Conservation (phyloP, 1,140 invertebrate genomes). For the Delia radicum region DNA sequence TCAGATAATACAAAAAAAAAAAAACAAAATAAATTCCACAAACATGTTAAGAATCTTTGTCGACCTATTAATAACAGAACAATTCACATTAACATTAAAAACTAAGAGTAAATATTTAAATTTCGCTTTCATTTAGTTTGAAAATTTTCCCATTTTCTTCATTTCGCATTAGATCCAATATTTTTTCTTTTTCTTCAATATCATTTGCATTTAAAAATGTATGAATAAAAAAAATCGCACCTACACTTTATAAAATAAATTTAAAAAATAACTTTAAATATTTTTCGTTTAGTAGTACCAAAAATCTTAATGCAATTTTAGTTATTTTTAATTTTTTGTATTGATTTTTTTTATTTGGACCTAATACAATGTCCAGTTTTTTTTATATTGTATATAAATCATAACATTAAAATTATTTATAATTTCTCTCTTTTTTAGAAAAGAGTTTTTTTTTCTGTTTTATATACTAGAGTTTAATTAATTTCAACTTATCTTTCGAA, state of each 20-base stretch:
- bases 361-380: neutral
- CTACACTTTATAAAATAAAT: neutral
- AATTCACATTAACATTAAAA: no score
- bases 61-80: no score
- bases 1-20: no score
- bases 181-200: neutral
- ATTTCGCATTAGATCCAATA: no score
- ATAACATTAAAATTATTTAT: neutral
- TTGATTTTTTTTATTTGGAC: neutral
- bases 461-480: neutral
- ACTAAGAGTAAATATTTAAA: no score
- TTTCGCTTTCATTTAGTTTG: no score
- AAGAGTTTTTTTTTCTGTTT: neutral
- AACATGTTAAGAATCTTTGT: no score
- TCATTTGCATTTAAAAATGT: neutral
- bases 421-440: neutral
- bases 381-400: neutral
- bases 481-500: constrained; percentile 7
- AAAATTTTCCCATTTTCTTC: no score
- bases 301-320: neutral
- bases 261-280: neutral
- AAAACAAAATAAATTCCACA: neutral
- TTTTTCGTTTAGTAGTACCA: neutral
- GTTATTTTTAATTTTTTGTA: neutral
- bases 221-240: neutral